Evolutionary conservation across 2,113 vertebrate species (phyloP), one percentile per base, ranked within the genome.

Genomic region (Chelonoidis abingdonii): DNA sequence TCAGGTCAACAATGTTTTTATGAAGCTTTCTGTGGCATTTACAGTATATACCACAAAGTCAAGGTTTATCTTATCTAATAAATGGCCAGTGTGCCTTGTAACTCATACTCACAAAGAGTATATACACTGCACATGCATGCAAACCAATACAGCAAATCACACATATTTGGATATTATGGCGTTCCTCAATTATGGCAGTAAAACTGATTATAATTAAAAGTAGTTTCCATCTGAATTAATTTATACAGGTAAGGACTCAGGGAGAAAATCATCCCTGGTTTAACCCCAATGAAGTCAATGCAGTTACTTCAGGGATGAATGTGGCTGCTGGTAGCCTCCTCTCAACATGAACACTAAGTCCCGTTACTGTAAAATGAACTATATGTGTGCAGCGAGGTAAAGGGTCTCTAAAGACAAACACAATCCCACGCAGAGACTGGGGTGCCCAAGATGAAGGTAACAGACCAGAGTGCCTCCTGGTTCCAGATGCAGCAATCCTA

Each of bases 151-250:
- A 47, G 76, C 1, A 6, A 6, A 2, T 84, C 65, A 89, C 47
- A 75, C 22, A 57, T n/a, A 82, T 47, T 89, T 86, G 85, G 47
- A 59, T 57, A 89, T 44, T 17, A 57, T 4, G 79, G 80, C 31
- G 83, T 87, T 93, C 35, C 41, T 93, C 78, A 56, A 79, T 89
- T 56, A 31, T 35, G 47, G 81, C 0, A 84, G 31, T 57, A 96
- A 85, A 91, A 69, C 62, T 83, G 31, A 5, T 22, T 11, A 44
- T 80, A 88, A 90, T 76, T 94, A 91, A 90, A 93, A 97, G 92
- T n/a, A 91, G 86, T 87, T 91, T 90, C 84, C 50, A 81, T 31
- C 88, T 41, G 96, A 89, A 89, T 92, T 92, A 90, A 97, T 94
- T 80, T 90, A 56, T 83, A 96, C 91, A 94, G 4, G 47, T 54